A percentile compares a stretch with the other conserved stretches of the same genome.
These are phyloP conservation scores for Athripsodes cinereus DNA, from an alignment of 2,888 invertebrate genomes.

Conservation along the genomic window DNA sequence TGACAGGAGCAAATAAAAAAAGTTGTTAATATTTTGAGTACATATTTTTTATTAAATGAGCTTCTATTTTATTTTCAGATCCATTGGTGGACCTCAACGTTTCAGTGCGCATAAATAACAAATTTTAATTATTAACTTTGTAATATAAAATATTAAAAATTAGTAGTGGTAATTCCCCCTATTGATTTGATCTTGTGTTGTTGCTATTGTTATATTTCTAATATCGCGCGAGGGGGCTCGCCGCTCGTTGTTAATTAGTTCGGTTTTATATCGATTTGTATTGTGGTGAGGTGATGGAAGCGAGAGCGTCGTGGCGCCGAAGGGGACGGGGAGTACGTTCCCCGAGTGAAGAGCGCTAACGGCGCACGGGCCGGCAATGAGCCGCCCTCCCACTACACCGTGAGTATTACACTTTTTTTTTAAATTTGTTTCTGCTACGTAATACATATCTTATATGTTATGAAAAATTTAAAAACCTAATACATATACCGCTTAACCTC, in stretches of 20 bases:
- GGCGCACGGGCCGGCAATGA: constrained; percentile 40
- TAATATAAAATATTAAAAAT: too few relatives aligned
- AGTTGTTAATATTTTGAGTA: too few relatives aligned
- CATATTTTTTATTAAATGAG: neutral
- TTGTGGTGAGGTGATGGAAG: constrained; percentile 33
- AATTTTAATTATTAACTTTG: too few relatives aligned
- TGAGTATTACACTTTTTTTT: constrained; percentile 40
- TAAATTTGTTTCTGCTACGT: too few relatives aligned
- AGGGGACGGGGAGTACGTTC: constrained; percentile 42
- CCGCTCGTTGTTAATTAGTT: too few relatives aligned
- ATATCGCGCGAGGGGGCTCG: constrained; percentile 29
- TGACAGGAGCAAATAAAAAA: too few relatives aligned
- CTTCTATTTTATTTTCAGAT: neutral
- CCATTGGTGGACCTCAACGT: neutral
- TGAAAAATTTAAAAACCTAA: too few relatives aligned
- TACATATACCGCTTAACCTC: too few relatives aligned
- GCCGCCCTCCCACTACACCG: constrained; percentile 51
- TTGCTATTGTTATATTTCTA: too few relatives aligned
- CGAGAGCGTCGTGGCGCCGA: constrained; percentile 35
- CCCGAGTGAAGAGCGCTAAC: constrained; percentile 34
- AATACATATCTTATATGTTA: too few relatives aligned
- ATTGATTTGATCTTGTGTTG: neutral
- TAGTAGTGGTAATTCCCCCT: neutral
- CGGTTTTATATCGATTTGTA: too few relatives aligned
- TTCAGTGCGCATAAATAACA: neutral